phyloP scores from a whole-genome alignment of 2,113 vertebrate species.

The Gnathonemus longibarbis region DNA sequence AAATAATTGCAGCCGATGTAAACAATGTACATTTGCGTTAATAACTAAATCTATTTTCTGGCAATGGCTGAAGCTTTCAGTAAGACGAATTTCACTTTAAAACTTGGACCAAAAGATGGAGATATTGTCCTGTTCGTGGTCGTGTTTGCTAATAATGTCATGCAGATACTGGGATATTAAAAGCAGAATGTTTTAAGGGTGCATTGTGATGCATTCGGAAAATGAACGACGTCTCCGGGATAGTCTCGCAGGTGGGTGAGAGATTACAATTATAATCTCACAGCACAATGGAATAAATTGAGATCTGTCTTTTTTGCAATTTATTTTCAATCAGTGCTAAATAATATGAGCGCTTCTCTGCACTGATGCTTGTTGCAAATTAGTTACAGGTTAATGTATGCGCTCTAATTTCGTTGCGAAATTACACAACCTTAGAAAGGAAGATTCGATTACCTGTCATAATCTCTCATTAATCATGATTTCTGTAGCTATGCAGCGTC shows the following conservation, averaged over 20 bases:
- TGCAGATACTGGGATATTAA: neutral
- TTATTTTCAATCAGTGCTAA: slow-evolving; percentile 11
- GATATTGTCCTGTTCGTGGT: neutral
- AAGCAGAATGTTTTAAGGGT: neutral
- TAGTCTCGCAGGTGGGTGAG: neutral
- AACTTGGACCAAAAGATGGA: slow-evolving; percentile 1
- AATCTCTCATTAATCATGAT: slow-evolving; percentile 9
- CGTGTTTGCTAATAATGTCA: neutral
- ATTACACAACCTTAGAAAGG: neutral
- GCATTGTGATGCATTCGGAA: neutral
- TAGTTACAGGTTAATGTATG: slow-evolving; percentile 10
- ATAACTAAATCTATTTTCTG: neutral
- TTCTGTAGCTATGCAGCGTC: neutral
- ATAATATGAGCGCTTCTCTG: neutral
- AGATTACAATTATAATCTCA: neutral
- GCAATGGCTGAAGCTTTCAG: neutral
- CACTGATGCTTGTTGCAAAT: neutral
- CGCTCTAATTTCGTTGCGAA: slow-evolving; percentile 10
- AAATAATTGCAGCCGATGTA: neutral
- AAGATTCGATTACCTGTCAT: slow-evolving; percentile 12
- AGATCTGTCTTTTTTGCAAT: slow-evolving; percentile 12
- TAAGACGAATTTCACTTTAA: neutral
- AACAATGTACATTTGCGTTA: neutral
- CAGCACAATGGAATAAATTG: slow-evolving; percentile 1
- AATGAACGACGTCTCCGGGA: neutral